A percentile compares a stretch with the other conserved stretches of the same genome.
Conservation (phyloP, 2,113 vertebrate species). For the Coracopsis vasa region DNA sequence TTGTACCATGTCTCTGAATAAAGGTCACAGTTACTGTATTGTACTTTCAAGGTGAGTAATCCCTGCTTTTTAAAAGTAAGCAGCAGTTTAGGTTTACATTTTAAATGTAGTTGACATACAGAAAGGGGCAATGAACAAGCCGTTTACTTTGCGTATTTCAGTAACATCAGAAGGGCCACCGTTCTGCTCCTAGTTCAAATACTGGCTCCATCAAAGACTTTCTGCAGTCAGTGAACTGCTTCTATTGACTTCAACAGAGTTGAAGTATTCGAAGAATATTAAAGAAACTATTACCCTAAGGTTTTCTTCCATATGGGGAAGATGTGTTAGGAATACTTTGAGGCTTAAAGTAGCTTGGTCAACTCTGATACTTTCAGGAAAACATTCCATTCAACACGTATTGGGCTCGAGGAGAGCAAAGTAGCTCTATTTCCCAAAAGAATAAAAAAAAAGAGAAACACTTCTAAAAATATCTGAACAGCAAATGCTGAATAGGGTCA, state of each 20-base stretch:
- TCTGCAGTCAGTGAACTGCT: not conserved
- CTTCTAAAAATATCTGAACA: not conserved
- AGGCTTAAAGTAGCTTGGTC: not conserved
- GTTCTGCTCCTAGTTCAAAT: not conserved
- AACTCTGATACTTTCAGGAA: not conserved
- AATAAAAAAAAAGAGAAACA: not conserved
- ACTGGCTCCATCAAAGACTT: not conserved
- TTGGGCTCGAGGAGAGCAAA: not conserved
- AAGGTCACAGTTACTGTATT: not conserved
- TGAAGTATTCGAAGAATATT: not conserved
- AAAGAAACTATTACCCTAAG: not conserved
- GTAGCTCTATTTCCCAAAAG: not conserved
- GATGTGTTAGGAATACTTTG: not conserved
- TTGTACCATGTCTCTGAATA: not conserved
- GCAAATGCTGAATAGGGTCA: not conserved
- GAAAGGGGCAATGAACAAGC: not conserved
- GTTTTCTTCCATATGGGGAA: not conserved
- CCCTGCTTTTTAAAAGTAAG: not conserved
- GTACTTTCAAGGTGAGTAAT: not conserved
- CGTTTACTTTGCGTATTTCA: not conserved
- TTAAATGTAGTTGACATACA: not conserved
- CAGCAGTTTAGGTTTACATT: not conserved
- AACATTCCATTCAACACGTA: not conserved
- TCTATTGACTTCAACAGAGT: not conserved
- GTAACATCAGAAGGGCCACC: not conserved